Evolutionary conservation across 2,113 vertebrate species (phyloP).

Genomic region (Pseudopodoces humilis): DNA sequence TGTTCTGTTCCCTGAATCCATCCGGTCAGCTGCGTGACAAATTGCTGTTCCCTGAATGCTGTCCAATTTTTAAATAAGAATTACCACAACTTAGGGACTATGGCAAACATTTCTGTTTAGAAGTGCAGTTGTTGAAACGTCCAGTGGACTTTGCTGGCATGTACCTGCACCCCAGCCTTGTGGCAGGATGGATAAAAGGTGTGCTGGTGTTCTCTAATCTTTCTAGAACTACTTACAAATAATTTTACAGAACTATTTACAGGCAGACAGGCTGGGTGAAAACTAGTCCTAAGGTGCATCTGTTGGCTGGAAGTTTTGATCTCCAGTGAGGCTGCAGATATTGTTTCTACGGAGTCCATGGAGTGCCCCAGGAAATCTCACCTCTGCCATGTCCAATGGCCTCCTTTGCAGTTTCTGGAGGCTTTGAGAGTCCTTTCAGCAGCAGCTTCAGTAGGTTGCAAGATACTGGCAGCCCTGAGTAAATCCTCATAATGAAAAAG

Average conservation of each 20-base stretch:
- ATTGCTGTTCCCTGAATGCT: conserved; percentile 30
- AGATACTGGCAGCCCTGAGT: background rate
- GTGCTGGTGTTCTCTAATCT: background rate
- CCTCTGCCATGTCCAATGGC: background rate
- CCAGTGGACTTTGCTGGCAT: fast-evolving
- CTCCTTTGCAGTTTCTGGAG: background rate
- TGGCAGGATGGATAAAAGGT: background rate
- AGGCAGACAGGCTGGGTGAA: background rate
- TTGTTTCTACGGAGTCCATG: fast-evolving
- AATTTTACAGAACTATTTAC: background rate
- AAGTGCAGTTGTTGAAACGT: background rate
- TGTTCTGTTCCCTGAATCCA: conserved; percentile 35
- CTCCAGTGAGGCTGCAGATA: background rate
- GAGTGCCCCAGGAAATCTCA: background rate
- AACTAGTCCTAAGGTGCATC: background rate
- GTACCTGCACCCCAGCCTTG: background rate
- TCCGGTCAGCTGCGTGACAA: conserved; percentile 40
- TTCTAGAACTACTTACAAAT: background rate
- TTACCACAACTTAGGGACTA: background rate
- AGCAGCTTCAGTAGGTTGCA: background rate
- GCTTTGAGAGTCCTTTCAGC: background rate
- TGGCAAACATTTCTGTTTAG: background rate
- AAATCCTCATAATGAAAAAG: background rate
- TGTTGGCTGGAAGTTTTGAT: background rate
- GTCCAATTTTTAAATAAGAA: conserved; percentile 4